Base-by-base conservation (phyloP, 2,797 vertebrate genomes). In the Gymnoscopelus braueri region DNA sequence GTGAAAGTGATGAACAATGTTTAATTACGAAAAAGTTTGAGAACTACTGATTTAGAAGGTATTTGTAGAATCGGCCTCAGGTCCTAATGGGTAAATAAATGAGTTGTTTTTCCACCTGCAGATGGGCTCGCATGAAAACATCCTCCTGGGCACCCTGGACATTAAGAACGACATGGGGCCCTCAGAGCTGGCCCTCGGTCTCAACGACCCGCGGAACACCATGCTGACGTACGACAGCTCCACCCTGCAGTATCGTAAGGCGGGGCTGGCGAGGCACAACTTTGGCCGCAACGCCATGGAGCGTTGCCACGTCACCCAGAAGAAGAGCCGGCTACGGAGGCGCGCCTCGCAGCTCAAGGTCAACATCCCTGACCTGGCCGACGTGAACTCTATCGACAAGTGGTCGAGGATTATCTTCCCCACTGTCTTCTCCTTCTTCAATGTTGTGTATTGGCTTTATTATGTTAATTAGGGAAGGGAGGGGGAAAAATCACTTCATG, bases 341-440 rank as follows among this genome's bases (percentile, higher is more conserved):
- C 96, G 96, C 0, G 93, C 98, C 0, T 99, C 98, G 3, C 98
- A 99, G 66, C 94, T 99, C 75, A 98, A 98, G 93, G 97, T 99
- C 86, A 98, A 84, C 88, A 99, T 99, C 84, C 98, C 98, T 65
- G 97, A 99, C 92, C 94, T 99, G 95, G 96, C 97, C 92, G 98
- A 99, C 79, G 98, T 99, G 73, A 99, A 99, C 88, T 97, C 97
- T 88, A 99, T 99, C 72, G 98, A 99, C 90, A 96, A 96, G 86
- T 99, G 98, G 97, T 99, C 98, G 0, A 94, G 98, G 92, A 95
- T 99, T 75, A 97, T 99, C 90, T 99, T 99, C 92, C 98, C 98
- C 3, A 97, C 98, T 3, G 97, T 98, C 83, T 99, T 99, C 86
- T 97, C 96, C 86, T 96, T 99, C 86, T 99, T 99, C 92, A 99